These are phyloP conservation scores for Anarsia innoxiella DNA, from an alignment of 2,888 invertebrate genomes.

Conservation along the genomic window DNA sequence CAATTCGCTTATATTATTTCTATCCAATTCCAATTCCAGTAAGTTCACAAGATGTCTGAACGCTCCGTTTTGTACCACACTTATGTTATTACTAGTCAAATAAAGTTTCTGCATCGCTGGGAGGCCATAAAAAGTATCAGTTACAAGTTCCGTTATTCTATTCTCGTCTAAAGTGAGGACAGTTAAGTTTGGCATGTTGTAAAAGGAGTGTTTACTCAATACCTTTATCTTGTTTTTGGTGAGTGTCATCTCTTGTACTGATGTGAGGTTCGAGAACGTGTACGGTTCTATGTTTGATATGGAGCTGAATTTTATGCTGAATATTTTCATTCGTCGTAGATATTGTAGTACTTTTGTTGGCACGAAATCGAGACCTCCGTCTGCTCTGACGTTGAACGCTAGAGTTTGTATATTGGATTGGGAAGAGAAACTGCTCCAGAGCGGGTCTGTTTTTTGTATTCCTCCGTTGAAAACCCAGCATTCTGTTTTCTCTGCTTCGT, in stretches of 20 bases:
- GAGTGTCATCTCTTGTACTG: constrained; percentile 80
- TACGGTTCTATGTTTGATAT: constrained; percentile 81
- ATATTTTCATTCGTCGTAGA: constrained; percentile 78
- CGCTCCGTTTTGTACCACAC: constrained; percentile 88
- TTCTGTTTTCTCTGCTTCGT: constrained; percentile 81
- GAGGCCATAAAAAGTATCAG: constrained; percentile 83
- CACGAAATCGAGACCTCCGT: constrained; percentile 80
- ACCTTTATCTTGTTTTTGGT: constrained; percentile 81
- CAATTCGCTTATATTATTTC: constrained; percentile 83
- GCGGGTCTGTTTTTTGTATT: constrained; percentile 78
- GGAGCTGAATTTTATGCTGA: constrained; percentile 83
- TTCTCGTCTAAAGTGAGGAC: constrained; percentile 84
- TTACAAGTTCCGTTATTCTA: constrained; percentile 81
- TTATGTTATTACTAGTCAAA: constrained; percentile 90
- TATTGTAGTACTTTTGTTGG: constrained; percentile 82
- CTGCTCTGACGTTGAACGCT: constrained; percentile 81
- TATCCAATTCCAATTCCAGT: constrained; percentile 86
- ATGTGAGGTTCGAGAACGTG: constrained; percentile 84
- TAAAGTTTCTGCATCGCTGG: constrained; percentile 83
- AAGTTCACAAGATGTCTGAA: constrained; percentile 84
- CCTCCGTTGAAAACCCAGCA: constrained; percentile 85
- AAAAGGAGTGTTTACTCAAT: constrained; percentile 81
- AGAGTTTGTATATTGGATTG: constrained; percentile 82
- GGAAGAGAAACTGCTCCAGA: constrained; percentile 83
- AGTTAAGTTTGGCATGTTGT: constrained; percentile 81